Evolutionary conservation across 1,140 invertebrate genomes (phyloP).

Genomic region (Saccostrea cuccullata): DNA sequence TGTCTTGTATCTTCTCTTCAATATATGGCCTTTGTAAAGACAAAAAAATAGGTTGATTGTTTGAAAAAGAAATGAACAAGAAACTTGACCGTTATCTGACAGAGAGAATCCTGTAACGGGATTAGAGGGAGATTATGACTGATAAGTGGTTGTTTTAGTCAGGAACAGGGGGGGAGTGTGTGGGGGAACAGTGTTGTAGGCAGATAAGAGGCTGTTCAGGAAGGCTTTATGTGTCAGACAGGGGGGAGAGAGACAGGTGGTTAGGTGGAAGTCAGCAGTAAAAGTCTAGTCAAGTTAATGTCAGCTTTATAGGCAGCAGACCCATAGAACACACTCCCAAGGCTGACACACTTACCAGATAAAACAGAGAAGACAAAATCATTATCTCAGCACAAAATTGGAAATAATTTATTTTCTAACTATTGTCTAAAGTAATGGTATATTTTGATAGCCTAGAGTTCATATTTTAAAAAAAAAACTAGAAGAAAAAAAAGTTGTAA

Average conservation of each 20-base stretch:
- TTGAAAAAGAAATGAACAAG: not conserved
- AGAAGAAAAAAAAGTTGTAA: not conserved
- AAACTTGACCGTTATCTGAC: not conserved
- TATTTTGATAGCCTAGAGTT: too few species aligned
- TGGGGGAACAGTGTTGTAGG: not conserved
- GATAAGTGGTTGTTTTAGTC: slow-evolving; percentile 13
- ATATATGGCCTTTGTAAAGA: not conserved
- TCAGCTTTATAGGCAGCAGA: not conserved
- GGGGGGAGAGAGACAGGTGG: not conserved
- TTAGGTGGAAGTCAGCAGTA: not conserved
- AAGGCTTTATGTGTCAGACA: not conserved
- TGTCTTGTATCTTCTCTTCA: not conserved
- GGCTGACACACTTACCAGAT: too few species aligned
- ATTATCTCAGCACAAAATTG: too few species aligned
- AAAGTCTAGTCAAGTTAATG: not conserved
- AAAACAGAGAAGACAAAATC: too few species aligned
- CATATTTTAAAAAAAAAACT: not conserved
- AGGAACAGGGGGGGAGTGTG: not conserved
- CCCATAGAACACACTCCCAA: too few species aligned
- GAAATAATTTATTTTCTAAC: too few species aligned
- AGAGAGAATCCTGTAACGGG: not conserved
- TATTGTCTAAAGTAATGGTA: too few species aligned
- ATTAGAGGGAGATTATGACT: slow-evolving; percentile 1
- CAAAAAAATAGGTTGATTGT: not conserved
- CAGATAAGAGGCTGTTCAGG: slow-evolving; percentile 11